phyloP scores from a whole-genome alignment of 2,888 invertebrate species.

The Chrysodeixis includens region DNA sequence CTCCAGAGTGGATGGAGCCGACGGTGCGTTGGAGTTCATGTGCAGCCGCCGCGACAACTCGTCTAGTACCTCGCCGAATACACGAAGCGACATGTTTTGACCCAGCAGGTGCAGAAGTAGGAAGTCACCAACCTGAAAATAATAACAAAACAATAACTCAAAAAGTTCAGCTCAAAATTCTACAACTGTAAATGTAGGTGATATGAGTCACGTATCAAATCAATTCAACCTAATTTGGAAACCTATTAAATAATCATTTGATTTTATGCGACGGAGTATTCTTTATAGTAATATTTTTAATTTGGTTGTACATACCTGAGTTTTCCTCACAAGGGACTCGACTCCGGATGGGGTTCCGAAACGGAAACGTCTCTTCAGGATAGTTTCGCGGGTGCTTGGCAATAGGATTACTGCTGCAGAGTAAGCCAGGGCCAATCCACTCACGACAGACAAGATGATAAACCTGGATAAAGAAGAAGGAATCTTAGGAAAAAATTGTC shows the following conservation, averaged over 20 bases:
- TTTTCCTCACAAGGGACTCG: conserved; percentile 93
- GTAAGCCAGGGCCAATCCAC: conserved; percentile 94
- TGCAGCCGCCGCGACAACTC: conserved; percentile 93
- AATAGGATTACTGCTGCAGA: conserved; percentile 94
- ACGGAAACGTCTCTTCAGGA: conserved; percentile 94
- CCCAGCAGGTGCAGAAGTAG: conserved; percentile 94
- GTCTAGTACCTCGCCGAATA: conserved; percentile 94
- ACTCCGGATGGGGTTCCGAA: conserved; percentile 93
- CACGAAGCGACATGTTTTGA: conserved; percentile 95
- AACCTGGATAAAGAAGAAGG: conserved; percentile 92
- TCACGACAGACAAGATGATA: conserved; percentile 92
- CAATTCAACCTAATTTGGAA: not conserved
- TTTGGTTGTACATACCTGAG: conserved; percentile 91
- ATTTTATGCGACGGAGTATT: not conserved
- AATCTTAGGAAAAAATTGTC: not conserved
- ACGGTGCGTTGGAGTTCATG: conserved; percentile 93
- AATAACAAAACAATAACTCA: not conserved
- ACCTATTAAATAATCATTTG: not conserved
- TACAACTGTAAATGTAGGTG: not conserved
- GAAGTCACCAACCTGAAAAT: conserved; percentile 94
- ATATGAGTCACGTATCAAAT: not conserved
- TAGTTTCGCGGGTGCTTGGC: conserved; percentile 94
- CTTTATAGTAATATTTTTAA: not conserved
- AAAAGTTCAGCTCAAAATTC: not conserved
- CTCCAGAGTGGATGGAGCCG: conserved; percentile 95